phyloP scores from a whole-genome alignment of 2,888 invertebrate species.

The Idaea dimidiata region DNA sequence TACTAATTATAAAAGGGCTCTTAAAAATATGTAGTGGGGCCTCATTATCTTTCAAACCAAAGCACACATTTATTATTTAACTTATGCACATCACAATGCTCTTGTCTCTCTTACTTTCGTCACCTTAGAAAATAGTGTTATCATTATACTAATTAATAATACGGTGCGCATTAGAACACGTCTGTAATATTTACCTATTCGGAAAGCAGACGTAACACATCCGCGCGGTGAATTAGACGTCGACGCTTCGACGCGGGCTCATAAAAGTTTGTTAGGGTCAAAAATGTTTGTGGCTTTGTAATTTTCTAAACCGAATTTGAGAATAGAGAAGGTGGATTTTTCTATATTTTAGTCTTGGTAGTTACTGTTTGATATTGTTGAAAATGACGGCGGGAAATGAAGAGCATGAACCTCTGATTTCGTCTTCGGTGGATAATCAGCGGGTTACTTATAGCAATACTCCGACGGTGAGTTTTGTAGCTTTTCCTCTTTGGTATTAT shows the following conservation, averaged over 20 bases:
- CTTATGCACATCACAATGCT: not conserved
- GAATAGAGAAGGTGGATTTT: not conserved
- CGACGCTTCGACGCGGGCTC: slow-evolving; percentile 15
- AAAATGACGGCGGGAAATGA: slow-evolving; percentile 72
- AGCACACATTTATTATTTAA: not conserved
- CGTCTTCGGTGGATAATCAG: slow-evolving; percentile 68
- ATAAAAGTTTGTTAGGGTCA: slow-evolving; percentile 21
- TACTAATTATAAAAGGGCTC: too few species aligned
- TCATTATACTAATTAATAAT: slow-evolving; percentile 12
- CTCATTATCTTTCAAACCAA: not conserved
- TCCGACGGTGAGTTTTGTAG: slow-evolving; percentile 54
- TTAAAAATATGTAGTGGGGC: not conserved
- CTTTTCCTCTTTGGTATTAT: not conserved
- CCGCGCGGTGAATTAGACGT: slow-evolving; percentile 12
- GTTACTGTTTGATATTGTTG: slow-evolving; percentile 18
- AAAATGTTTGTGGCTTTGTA: slow-evolving; percentile 40
- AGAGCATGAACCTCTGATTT: slow-evolving; percentile 75
- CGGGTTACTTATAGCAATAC: slow-evolving; percentile 63
- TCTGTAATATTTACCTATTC: slow-evolving; percentile 5
- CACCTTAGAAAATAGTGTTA: slow-evolving; percentile 18
- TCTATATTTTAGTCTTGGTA: slow-evolving; percentile 20
- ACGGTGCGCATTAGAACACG: not conserved
- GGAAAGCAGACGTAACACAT: not conserved
- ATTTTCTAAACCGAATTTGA: slow-evolving; percentile 15
- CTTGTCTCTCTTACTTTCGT: slow-evolving; percentile 5